phyloP scores from a whole-genome alignment of 2,113 vertebrate genomes.

The Madoqua kirkii region DNA sequence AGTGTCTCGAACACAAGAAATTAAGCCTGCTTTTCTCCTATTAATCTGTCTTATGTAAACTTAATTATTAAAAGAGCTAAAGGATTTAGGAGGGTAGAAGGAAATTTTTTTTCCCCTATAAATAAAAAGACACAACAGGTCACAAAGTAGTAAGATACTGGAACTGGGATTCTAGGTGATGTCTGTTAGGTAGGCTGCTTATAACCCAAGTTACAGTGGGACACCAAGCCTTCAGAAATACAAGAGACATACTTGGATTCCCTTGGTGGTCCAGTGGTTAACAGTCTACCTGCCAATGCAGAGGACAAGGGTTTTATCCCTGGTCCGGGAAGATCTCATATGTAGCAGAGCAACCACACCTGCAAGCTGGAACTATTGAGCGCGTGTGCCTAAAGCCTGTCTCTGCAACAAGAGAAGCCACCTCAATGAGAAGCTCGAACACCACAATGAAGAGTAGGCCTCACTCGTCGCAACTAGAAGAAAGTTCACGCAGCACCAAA shows the following conservation, averaged over 20 bases:
- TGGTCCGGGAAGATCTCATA: neutral
- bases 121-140: neutral
- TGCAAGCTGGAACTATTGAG: neutral
- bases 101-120: neutral
- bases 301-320: neutral
- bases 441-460: neutral
- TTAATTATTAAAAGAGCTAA: neutral
- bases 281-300: neutral
- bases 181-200: neutral
- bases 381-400: neutral
- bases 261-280: neutral
- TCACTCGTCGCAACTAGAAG: neutral
- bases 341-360: rapidly evolving
- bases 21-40: neutral
- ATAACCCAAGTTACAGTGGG: neutral
- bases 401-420: neutral
- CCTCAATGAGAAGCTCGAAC: neutral
- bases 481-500: neutral
- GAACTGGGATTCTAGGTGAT: neutral
- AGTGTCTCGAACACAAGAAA: neutral
- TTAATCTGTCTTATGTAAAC: neutral
- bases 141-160: neutral
- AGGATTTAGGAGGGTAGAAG: neutral
- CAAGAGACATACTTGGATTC: neutral
- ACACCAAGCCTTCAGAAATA: neutral